These are phyloP conservation scores for Ciconia nigra DNA, from an alignment of 2,797 vertebrate species.

Conservation along the genomic window DNA sequence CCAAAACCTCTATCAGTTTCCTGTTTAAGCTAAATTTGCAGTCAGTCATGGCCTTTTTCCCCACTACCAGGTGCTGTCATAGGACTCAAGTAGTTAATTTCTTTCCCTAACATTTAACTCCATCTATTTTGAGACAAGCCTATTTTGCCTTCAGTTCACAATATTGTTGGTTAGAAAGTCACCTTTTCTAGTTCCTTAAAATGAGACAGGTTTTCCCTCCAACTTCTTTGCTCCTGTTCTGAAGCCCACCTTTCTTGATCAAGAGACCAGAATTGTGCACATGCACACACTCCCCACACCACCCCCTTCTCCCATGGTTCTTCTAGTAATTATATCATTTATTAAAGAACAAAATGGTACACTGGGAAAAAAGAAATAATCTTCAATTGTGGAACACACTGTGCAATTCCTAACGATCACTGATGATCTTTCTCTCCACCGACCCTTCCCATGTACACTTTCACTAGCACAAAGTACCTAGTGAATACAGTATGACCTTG, in stretches of 20 bases:
- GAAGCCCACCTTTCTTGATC: not conserved
- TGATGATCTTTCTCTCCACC: not conserved
- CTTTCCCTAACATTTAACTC: not conserved
- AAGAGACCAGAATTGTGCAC: not conserved
- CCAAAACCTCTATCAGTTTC: not conserved
- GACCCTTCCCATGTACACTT: not conserved
- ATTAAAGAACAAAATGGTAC: not conserved
- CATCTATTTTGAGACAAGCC: not conserved
- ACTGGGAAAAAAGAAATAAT: not conserved
- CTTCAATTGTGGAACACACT: not conserved
- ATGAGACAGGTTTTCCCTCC: not conserved
- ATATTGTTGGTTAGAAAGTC: not conserved
- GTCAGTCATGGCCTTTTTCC: not conserved
- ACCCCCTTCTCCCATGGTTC: not conserved
- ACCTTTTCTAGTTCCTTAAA: not conserved
- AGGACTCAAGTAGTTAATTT: accelerated
- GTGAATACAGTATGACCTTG: not conserved
- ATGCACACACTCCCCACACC: not conserved
- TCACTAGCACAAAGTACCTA: not conserved
- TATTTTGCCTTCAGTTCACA: not conserved
- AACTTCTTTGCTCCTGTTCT: not conserved
- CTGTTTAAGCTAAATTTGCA: not conserved
- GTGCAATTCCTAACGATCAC: not conserved
- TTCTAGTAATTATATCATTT: not conserved
- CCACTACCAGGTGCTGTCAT: not conserved